Evolutionary conservation across 2,797 vertebrate genomes (phyloP), one percentile per base, ranked within the genome.

Genomic region (Rachycentron canadum): DNA sequence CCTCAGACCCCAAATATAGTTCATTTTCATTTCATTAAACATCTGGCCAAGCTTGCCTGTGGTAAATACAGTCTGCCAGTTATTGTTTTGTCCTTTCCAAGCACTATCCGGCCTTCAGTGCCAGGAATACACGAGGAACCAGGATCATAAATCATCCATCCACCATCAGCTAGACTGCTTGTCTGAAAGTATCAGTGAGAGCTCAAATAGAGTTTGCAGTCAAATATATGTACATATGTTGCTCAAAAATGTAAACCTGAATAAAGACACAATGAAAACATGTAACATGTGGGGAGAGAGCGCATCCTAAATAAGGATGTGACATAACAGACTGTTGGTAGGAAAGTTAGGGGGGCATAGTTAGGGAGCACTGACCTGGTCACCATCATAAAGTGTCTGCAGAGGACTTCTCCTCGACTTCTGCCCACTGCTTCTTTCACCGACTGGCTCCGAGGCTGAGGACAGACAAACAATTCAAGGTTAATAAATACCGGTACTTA

Each of bases 341-440:
- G 38, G 7, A 11, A 26, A 32, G 66, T 32, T 16, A 13, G 5
- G 28, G 11, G 4, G 34, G 28, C 0, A 11, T 43, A 47, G 32
- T 41, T 41, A 23, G 16, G 69, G 25, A 36, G 36, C 2, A 92
- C 95, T 93, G 90, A 97, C 97, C 96, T 97, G 96, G 72, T 97
- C 96, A n/a, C 94, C 93, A 32, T 96, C 94, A 0, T 96, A 96
- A 0, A 98, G 94, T 0, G 92, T 87, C 91, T 98, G 96, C 19
- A 98, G 94, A 2, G 97, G 97, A 84, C 93, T 98, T 86, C 94
- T 96, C 79, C 95, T 94, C 0, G 93, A 91, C 78, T 96, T 96
- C 30, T 95, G 94, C 92, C 94, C 96, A 57, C 83, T 83, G 65
- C 90, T 86, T 62, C 86, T 79, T 67, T 95, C 83, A 55, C 80